Evolutionary conservation across 1,140 invertebrate genomes (phyloP).

Genomic region (Solenopsis fugax): DNA sequence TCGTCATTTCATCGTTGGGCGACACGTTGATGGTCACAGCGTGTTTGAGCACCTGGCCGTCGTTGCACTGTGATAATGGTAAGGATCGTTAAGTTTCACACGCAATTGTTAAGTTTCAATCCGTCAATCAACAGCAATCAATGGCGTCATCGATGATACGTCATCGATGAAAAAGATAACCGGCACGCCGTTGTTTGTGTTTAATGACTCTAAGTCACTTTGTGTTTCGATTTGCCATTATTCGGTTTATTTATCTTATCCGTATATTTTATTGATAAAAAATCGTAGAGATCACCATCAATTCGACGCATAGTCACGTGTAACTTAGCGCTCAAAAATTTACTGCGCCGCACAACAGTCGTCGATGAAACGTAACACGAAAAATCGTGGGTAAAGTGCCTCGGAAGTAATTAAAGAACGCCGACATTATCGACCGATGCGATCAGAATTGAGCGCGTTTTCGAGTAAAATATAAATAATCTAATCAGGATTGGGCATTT

Average conservation of each 20-base stretch:
- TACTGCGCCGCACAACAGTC: background rate
- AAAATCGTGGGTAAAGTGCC: background rate
- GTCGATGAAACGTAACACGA: background rate
- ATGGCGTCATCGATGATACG: background rate
- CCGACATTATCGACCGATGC: background rate
- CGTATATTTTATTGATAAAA: background rate
- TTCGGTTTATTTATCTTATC: background rate
- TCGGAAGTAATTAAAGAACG: background rate
- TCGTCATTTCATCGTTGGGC: constrained; percentile 70
- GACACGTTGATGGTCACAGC: constrained; percentile 73
- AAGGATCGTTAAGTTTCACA: background rate
- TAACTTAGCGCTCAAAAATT: background rate
- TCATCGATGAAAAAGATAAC: background rate
- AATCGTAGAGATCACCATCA: background rate
- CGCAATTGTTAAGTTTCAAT: background rate
- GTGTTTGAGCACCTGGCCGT: constrained; percentile 60
- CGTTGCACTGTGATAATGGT: constrained; percentile 60
- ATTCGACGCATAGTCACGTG: background rate
- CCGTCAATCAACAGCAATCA: background rate
- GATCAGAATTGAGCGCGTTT: background rate
- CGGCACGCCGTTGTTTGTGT: too few relatives aligned
- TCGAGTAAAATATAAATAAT: too few relatives aligned
- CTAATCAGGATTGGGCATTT: too few relatives aligned
- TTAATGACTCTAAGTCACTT: background rate
- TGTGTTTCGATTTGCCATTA: background rate